Percentiles rank a stretch among this genome's conserved stretches.
Conservation (phyloP, 30 jellyfish, hydroid and myxozoan genomes). For the Aurelia coerulea region DNA sequence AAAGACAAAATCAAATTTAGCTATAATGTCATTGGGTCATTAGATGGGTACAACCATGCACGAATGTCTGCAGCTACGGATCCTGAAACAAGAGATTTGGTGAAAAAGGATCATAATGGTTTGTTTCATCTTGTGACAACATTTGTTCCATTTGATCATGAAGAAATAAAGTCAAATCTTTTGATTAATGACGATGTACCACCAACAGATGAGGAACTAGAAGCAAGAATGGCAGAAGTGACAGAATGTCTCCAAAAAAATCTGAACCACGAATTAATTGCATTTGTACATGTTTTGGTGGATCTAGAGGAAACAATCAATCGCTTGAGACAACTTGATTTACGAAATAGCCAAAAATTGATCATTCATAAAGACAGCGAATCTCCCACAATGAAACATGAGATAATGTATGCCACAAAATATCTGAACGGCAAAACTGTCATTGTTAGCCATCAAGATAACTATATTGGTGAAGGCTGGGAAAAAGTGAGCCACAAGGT, state of each 20-base stretch:
- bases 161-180: slow-evolving; percentile 42
- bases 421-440: slow-evolving; percentile 66
- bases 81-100: slow-evolving; percentile 53
- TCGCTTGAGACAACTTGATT: slow-evolving; percentile 44
- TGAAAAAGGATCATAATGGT: slow-evolving; percentile 35
- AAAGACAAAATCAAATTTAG: slow-evolving; percentile 5
- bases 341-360: slow-evolving; percentile 59
- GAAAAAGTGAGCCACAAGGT: slow-evolving; percentile 60
- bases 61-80: slow-evolving; percentile 59
- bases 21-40: slow-evolving; percentile 22
- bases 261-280: slow-evolving; percentile 72
- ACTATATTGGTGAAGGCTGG: slow-evolving; percentile 89
- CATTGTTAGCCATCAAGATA: slow-evolving; percentile 81
- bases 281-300: slow-evolving; percentile 79
- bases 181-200: slow-evolving; percentile 49
- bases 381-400: slow-evolving; percentile 82
- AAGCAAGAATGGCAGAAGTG: slow-evolving; percentile 86
- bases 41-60: slow-evolving; percentile 28
- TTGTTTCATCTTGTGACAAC: slow-evolving; percentile 86
- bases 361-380: slow-evolving; percentile 76
- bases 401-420: slow-evolving; percentile 68
- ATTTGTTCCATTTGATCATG: slow-evolving; percentile 72
- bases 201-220: slow-evolving; percentile 68
- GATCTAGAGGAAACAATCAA: slow-evolving; percentile 59
- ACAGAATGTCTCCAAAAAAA: slow-evolving; percentile 71